A percentile compares a stretch with the other conserved stretches of the same genome.
phyloP scores from a whole-genome alignment of 2,888 invertebrate species.

The Adela reaumurella region DNA sequence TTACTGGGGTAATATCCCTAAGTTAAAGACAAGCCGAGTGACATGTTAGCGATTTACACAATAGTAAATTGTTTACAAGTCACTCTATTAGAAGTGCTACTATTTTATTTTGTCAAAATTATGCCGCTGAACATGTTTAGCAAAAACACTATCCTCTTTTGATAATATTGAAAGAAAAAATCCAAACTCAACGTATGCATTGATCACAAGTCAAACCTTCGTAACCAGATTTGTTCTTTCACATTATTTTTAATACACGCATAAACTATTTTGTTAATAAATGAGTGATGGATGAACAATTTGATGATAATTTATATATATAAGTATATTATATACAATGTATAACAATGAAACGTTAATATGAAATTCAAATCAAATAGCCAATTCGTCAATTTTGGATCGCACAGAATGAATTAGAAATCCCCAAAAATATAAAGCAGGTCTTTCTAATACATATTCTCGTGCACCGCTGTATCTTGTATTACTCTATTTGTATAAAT shows the following conservation, averaged over 20 bases:
- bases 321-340: too few species aligned
- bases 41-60: too few species aligned
- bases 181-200: background rate
- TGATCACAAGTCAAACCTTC: background rate
- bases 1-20: too few species aligned
- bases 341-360: background rate
- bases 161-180: background rate
- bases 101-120: background rate
- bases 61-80: too few species aligned
- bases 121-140: background rate
- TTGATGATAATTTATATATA: background rate
- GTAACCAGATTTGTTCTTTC: background rate
- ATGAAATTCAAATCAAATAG: background rate
- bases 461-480: constrained; percentile 55
- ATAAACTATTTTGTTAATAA: background rate
- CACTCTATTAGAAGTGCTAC: background rate
- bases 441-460: constrained; percentile 48
- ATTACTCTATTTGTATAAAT: constrained; percentile 21
- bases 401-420: background rate
- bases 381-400: background rate
- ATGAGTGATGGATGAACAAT: background rate
- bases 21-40: too few species aligned
- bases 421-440: background rate
- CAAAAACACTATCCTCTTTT: background rate
- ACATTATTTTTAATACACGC: background rate